Percentiles rank a stretch among this genome's conserved stretches.
These are phyloP conservation scores for Agrotis exclamationis DNA, from an alignment of 2,888 invertebrate species.

Conservation along the genomic window DNA sequence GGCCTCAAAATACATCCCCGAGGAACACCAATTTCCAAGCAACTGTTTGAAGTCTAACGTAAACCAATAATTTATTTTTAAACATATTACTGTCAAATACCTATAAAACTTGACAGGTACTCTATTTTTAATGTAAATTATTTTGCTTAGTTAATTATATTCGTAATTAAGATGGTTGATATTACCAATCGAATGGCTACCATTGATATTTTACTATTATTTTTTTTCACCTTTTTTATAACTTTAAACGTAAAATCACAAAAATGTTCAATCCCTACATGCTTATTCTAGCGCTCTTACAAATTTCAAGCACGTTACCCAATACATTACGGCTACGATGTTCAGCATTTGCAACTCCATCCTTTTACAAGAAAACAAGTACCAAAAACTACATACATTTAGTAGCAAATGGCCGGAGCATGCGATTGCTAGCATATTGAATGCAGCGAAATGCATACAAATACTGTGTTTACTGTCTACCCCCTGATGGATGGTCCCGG, in stretches of 20 bases:
- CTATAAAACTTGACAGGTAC: no score
- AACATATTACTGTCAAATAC: background rate
- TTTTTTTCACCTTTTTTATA: background rate
- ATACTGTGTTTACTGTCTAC: slow-evolving; percentile 77
- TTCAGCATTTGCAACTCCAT: slow-evolving; percentile 20
- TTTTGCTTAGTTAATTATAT: background rate
- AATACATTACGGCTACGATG: slow-evolving; percentile 25
- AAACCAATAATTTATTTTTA: background rate
- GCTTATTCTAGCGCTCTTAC: background rate
- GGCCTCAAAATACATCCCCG: background rate
- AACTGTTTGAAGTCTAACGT: background rate
- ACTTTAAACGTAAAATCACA: background rate
- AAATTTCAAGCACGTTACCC: slow-evolving; percentile 21
- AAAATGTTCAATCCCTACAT: no score
- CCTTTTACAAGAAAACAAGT: slow-evolving; percentile 34
- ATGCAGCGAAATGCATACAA: slow-evolving; percentile 76
- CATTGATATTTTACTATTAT: background rate
- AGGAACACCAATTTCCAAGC: background rate
- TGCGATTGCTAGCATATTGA: slow-evolving; percentile 61
- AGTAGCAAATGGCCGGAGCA: slow-evolving; percentile 38
- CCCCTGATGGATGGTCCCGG: slow-evolving; percentile 67
- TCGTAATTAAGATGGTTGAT: background rate
- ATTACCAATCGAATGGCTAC: background rate
- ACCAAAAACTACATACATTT: slow-evolving; percentile 44
- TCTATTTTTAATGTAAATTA: background rate